phyloP scores from a whole-genome alignment of 2,888 invertebrate genomes.

The Lymantria monacha region DNA sequence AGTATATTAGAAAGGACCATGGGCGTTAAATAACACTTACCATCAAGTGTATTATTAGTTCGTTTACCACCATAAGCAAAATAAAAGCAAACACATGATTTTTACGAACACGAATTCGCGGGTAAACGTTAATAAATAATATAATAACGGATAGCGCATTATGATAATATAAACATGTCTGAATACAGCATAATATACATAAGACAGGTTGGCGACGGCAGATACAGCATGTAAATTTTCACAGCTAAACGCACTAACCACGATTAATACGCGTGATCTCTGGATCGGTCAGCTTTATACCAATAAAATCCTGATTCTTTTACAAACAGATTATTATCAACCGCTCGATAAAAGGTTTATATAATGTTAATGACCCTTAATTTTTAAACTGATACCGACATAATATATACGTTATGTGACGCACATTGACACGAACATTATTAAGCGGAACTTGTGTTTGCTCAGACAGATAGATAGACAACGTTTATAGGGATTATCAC shows the following conservation, averaged over 20 bases:
- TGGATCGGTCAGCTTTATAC: slow-evolving; percentile 3
- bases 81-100: too few relatives aligned
- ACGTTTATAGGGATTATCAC: too few relatives aligned
- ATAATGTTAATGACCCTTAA: slow-evolving; percentile 32
- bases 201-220: neutral
- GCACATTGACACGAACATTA: slow-evolving; percentile 7
- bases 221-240: neutral
- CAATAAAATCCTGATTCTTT: slow-evolving; percentile 13
- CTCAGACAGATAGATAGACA: too few relatives aligned
- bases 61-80: too few relatives aligned
- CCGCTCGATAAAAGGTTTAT: slow-evolving; percentile 22
- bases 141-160: too few relatives aligned
- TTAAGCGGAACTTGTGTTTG: too few relatives aligned
- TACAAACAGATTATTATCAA: slow-evolving; percentile 25
- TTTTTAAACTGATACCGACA: slow-evolving; percentile 16
- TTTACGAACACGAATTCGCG: too few relatives aligned
- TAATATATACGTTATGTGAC: slow-evolving; percentile 16
- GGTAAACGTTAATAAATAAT: too few relatives aligned
- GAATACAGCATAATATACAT: neutral
- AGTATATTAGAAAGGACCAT: too few relatives aligned
- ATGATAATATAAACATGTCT: too few relatives aligned
- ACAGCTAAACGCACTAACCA: neutral
- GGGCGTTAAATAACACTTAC: too few relatives aligned
- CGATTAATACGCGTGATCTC: slow-evolving; percentile 3
- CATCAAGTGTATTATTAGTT: too few relatives aligned